Base-by-base conservation (phyloP, 2,113 vertebrate species). In the Elephantulus edwardii region DNA sequence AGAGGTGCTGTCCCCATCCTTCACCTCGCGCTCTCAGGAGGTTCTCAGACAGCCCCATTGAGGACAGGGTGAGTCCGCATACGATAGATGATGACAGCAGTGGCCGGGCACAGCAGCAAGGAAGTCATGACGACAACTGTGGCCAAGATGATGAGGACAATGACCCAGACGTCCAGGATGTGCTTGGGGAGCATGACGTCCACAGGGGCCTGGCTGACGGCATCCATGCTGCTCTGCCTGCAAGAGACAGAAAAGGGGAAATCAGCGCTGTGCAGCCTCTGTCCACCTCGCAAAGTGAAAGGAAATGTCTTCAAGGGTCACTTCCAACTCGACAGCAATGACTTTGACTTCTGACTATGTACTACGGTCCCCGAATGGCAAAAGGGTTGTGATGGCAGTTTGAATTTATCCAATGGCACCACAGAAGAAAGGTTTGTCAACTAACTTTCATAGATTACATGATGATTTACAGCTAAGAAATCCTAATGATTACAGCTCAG, bases 161-260 rank as follows among this genome's bases (percentile, higher is more conserved):
- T 98, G 80, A 96, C 97, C 98, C 98, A 98, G 93, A 98, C 30
- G 28, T 98, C 98, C 96, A 98, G 94, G 85, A 98, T 96, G 76
- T 98, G 98, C 94, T 97, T 97, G 76, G 98, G 98, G 12, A 98
- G 95, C 54, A 56, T 0, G 0, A 7, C 46, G 3, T 82, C 80
- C 24, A 92, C 7, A 0, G 97, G 33, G 54, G 62, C 68, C 3
- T 89, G n/a, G 11, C 78, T 86, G 71, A 92, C 38, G 7, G 68
- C 2, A 12, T 95, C 97, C 97, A 98, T 97, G 75, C 62, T 75
- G 75, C 66, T 70, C 76, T 35, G 38, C 72, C 97, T 98, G 96
- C 14, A 92, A 96, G 1, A 77, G 17, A 95, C 54, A 88, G 89
- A 28, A 79, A 88, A 95, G 70, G 52, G 44, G 54, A 81, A 56